phyloP scores from a whole-genome alignment of 2,797 vertebrate genomes.

The Petrocephalus schoutedeni region DNA sequence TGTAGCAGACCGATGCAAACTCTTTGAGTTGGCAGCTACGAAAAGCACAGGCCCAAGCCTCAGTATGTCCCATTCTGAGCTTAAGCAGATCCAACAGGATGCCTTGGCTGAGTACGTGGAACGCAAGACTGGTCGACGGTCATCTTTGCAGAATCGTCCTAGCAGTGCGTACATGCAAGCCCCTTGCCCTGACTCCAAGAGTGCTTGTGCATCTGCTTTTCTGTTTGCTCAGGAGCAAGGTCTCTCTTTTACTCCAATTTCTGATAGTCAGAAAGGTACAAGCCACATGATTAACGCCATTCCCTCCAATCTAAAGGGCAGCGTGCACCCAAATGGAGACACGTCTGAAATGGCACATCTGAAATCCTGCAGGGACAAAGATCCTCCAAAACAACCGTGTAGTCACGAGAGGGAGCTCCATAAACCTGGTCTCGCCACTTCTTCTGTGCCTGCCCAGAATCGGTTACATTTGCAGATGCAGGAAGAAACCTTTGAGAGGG shows the following conservation, averaged over 20 bases:
- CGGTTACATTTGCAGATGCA: slow-evolving; percentile 41
- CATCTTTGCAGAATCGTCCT: slow-evolving; percentile 58
- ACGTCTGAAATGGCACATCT: neutral
- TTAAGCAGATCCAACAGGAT: slow-evolving; percentile 83
- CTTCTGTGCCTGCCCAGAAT: slow-evolving; percentile 27
- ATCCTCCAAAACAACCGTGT: slow-evolving; percentile 40
- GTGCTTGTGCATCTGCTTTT: slow-evolving; percentile 73
- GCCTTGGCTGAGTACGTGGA: slow-evolving; percentile 82
- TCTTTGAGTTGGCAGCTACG: slow-evolving; percentile 74
- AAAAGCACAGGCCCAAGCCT: slow-evolving; percentile 44
- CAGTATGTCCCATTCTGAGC: slow-evolving; percentile 64
- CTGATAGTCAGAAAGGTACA: slow-evolving; percentile 40
- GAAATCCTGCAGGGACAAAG: slow-evolving; percentile 30
- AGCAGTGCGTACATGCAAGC: slow-evolving; percentile 62
- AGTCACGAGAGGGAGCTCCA: slow-evolving; percentile 42
- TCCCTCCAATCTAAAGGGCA: slow-evolving; percentile 46
- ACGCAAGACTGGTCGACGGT: slow-evolving; percentile 71
- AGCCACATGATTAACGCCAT: slow-evolving; percentile 51
- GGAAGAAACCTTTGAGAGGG: slow-evolving; percentile 42
- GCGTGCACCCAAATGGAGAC: slow-evolving; percentile 47
- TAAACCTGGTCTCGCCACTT: slow-evolving; percentile 28
- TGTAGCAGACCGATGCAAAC: slow-evolving; percentile 77
- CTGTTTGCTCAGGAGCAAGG: slow-evolving; percentile 75
- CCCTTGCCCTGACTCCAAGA: slow-evolving; percentile 56
- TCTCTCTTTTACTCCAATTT: slow-evolving; percentile 39